Evolutionary conservation across 1,140 invertebrate species (phyloP).

Genomic region (Physella acuta): DNA sequence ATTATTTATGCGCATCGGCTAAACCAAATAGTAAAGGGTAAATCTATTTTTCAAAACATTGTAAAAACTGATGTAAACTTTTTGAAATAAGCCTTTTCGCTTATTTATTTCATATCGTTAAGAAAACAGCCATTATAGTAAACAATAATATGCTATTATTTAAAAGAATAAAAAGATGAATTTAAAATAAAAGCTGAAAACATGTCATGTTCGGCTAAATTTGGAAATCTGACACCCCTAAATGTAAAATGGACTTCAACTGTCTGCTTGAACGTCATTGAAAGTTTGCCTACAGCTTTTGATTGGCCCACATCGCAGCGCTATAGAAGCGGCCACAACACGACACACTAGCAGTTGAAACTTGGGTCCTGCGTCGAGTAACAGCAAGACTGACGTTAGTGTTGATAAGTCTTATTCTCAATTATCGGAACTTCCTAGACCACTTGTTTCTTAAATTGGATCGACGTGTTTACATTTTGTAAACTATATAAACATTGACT

Average conservation of each 20-base stretch:
- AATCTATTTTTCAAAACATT: slow-evolving; percentile 9
- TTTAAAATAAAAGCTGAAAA: slow-evolving; percentile 5
- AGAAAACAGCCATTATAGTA: neutral
- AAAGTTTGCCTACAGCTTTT: slow-evolving; percentile 17
- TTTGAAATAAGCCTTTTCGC: neutral
- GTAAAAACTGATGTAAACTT: slow-evolving; percentile 6
- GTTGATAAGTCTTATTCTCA: neutral
- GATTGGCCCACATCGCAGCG: slow-evolving; percentile 18
- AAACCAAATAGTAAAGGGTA: neutral
- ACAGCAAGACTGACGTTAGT: too few relatives aligned
- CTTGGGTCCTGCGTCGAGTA: too few relatives aligned
- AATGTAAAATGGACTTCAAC: neutral
- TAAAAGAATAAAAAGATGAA: neutral
- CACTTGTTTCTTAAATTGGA: neutral
- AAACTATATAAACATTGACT: neutral
- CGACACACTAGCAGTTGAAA: neutral
- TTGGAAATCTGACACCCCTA: slow-evolving; percentile 5
- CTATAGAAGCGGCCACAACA: slow-evolving; percentile 12
- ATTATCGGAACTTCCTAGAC: neutral
- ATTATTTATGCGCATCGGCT: slow-evolving; percentile 3
- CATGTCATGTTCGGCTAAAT: neutral
- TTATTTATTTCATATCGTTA: neutral
- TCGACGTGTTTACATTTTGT: neutral
- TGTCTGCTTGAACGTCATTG: slow-evolving; percentile 23
- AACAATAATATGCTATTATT: neutral